phyloP scores from a whole-genome alignment of 2,113 vertebrate genomes.

The Rhipidura dahli region DNA sequence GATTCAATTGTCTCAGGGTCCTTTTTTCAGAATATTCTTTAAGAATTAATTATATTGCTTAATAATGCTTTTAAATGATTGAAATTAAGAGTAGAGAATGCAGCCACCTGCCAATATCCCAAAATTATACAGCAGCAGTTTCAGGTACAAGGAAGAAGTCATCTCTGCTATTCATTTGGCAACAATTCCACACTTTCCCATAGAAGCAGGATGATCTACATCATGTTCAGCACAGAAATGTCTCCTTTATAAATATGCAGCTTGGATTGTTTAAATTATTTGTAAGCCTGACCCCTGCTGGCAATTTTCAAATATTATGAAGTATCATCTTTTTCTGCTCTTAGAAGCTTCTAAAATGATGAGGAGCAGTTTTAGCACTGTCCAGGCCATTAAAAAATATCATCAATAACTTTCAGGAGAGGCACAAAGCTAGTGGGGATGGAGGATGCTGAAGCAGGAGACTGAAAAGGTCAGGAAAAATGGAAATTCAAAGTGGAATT shows the following conservation, averaged over 20 bases:
- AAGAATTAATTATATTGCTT: neutral
- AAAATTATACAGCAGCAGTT: neutral
- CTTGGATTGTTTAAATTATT: conserved; percentile 39
- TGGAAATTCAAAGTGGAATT: conserved; percentile 23
- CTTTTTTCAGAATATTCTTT: neutral
- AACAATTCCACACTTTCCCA: neutral
- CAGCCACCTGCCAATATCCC: neutral
- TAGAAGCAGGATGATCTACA: neutral
- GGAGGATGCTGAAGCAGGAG: neutral
- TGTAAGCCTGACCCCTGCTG: conserved; percentile 65
- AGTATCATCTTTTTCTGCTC: neutral
- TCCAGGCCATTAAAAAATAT: neutral
- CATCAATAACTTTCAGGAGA: conserved; percentile 12
- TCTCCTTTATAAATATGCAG: conserved; percentile 4
- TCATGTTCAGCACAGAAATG: neutral
- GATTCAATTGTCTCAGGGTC: neutral
- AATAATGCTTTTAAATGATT: neutral
- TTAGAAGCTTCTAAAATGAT: neutral
- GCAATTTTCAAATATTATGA: conserved; percentile 25
- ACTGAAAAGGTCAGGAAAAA: conserved; percentile 34
- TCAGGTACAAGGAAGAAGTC: neutral
- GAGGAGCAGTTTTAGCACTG: neutral
- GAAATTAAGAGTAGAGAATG: neutral
- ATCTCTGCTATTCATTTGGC: neutral
- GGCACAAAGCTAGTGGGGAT: neutral